Percentiles rank a stretch among this genome's conserved stretches.
Evolutionary conservation across 2,797 vertebrate genomes (phyloP).

Genomic region (Crax fasciolata): DNA sequence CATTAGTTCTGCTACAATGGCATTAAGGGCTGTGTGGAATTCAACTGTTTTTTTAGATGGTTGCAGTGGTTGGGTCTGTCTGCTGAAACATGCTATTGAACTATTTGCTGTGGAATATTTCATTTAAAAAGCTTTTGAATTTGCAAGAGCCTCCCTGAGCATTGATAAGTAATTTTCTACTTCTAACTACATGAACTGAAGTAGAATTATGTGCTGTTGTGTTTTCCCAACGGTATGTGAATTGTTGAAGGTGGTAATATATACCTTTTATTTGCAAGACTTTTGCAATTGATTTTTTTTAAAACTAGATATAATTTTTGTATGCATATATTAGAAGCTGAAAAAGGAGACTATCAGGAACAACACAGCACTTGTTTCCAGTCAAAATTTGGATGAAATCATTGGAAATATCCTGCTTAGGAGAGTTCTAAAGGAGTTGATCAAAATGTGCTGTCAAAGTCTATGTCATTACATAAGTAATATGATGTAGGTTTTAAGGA

Average conservation of each 20-base stretch:
- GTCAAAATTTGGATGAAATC: background rate
- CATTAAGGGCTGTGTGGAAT: background rate
- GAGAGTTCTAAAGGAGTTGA: background rate
- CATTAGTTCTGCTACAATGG: background rate
- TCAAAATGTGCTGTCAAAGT: background rate
- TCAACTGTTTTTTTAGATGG: background rate
- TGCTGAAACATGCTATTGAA: background rate
- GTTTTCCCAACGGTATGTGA: background rate
- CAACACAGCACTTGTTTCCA: background rate
- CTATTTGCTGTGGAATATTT: background rate
- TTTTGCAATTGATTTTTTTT: background rate
- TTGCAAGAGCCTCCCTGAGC: background rate
- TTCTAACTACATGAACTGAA: background rate
- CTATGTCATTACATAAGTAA: rapidly evolving
- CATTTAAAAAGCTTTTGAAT: background rate
- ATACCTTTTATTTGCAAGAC: background rate
- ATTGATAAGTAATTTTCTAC: background rate
- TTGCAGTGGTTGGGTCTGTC: background rate
- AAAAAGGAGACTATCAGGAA: background rate
- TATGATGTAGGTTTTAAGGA: background rate
- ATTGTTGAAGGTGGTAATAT: background rate
- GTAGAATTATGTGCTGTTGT: background rate
- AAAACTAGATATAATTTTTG: background rate
- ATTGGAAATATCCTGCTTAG: background rate
- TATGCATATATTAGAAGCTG: background rate